Percentiles rank a stretch among this genome's conserved stretches.
Conservation (phyloP, 1,140 invertebrate genomes). For the Leptonema lineaticorne region DNA sequence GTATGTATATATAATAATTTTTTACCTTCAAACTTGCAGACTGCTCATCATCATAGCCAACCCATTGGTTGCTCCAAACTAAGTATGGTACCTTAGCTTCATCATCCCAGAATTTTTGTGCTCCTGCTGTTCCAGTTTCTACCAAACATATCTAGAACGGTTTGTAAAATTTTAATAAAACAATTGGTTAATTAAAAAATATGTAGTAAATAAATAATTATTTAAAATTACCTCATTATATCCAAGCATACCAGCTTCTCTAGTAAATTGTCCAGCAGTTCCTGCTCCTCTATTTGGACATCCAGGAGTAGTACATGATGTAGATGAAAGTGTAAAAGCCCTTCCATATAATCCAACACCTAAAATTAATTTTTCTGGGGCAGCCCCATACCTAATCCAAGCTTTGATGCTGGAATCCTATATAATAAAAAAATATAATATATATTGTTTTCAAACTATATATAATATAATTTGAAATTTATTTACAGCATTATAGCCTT, state of each 20-base stretch:
- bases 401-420: constrained; percentile 45
- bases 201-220: not conserved
- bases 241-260: constrained; percentile 67
- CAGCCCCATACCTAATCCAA: constrained; percentile 53
- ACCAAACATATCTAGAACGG: constrained; percentile 26
- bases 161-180: not conserved
- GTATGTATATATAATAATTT: not conserved
- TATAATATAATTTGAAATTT: not conserved
- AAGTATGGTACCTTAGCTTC: constrained; percentile 48
- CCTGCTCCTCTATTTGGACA: constrained; percentile 60
- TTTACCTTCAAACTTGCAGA: constrained; percentile 47
- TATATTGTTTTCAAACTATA: too few relatives aligned
- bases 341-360: constrained; percentile 72
- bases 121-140: constrained; percentile 7
- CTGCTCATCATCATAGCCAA: constrained; percentile 49
- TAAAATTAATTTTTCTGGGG: constrained; percentile 64
- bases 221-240: constrained; percentile 71
- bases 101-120: constrained; percentile 21
- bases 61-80: constrained; percentile 48
- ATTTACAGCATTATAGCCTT: constrained; percentile 46
- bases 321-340: constrained; percentile 61
- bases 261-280: constrained; percentile 67
- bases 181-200: not conserved
- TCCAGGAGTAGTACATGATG: constrained; percentile 47
- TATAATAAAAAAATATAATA: too few relatives aligned